Percentiles rank a stretch among this genome's conserved stretches.
phyloP scores from a whole-genome alignment of 2,888 invertebrate species.

The Tinea pellionella region DNA sequence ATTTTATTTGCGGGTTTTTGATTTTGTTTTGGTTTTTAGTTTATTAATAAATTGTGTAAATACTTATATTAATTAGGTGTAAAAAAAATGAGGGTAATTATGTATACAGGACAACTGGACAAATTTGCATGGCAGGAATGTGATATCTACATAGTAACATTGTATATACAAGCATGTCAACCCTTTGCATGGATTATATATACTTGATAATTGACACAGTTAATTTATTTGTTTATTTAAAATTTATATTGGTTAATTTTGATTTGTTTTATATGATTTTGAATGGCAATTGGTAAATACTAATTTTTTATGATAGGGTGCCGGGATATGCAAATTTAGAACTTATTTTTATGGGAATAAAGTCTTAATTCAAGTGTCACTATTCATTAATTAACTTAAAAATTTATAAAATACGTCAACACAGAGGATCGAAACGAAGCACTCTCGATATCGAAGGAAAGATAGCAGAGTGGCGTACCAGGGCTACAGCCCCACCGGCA shows the following conservation, averaged over 20 bases:
- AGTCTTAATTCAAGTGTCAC: background rate
- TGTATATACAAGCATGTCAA: background rate
- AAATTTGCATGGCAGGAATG: background rate
- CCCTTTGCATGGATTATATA: background rate
- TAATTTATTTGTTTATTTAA: background rate
- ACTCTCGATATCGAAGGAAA: constrained; percentile 66
- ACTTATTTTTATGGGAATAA: too few species aligned
- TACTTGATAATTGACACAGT: background rate
- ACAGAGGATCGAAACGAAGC: constrained; percentile 60
- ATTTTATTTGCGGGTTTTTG: background rate
- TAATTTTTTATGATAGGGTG: background rate
- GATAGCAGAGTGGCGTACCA: constrained; percentile 57
- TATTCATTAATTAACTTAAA: background rate
- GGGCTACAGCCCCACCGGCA: constrained; percentile 28
- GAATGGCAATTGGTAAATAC: background rate
- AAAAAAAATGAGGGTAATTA: background rate
- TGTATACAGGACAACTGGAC: background rate
- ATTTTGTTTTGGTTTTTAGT: background rate
- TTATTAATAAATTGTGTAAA: background rate
- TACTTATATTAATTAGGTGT: background rate
- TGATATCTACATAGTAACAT: background rate
- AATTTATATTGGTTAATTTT: background rate
- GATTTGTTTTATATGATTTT: background rate
- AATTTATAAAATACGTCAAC: background rate
- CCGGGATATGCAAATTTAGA: too few species aligned